Conservation (phyloP, 2,113 vertebrate genomes). For the Leptocoma aspasia region DNA sequence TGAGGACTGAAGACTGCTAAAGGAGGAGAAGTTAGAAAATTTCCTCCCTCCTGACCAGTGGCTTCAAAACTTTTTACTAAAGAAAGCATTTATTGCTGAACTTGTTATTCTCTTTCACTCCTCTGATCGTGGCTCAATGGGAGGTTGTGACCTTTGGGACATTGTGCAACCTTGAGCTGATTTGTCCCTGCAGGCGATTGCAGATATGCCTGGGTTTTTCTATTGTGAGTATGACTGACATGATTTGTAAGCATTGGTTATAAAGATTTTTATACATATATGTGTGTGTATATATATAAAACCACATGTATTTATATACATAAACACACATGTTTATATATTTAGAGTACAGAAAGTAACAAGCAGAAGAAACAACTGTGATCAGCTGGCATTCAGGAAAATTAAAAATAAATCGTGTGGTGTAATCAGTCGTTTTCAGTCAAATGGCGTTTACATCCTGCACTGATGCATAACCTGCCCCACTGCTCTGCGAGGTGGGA, state of each 20-base stretch:
- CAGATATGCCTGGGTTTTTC: neutral
- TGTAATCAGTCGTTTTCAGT: constrained; percentile 25
- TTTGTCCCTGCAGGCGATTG: neutral
- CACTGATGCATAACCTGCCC: constrained; percentile 55
- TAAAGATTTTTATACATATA: neutral
- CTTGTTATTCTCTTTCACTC: neutral
- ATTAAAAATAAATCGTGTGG: neutral
- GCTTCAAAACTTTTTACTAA: constrained; percentile 21
- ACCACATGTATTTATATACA: neutral
- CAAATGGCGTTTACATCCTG: constrained; percentile 44
- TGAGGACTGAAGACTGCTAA: constrained; percentile 3
- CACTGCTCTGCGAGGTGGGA: constrained; percentile 15
- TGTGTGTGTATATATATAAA: too few relatives aligned
- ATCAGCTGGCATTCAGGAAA: constrained; percentile 16
- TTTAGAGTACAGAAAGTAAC: neutral
- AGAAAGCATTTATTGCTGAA: neutral
- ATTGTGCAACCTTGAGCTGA: neutral
- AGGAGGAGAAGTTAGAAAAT: neutral
- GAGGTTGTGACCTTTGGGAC: neutral
- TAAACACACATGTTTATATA: neutral
- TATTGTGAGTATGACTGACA: neutral
- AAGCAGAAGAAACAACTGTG: neutral
- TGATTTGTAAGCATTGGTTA: neutral
- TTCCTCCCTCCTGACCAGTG: neutral
- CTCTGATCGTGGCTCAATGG: neutral